Evolutionary conservation across 2,113 vertebrate species (phyloP).

Genomic region (Eptatretus burgeri): DNA sequence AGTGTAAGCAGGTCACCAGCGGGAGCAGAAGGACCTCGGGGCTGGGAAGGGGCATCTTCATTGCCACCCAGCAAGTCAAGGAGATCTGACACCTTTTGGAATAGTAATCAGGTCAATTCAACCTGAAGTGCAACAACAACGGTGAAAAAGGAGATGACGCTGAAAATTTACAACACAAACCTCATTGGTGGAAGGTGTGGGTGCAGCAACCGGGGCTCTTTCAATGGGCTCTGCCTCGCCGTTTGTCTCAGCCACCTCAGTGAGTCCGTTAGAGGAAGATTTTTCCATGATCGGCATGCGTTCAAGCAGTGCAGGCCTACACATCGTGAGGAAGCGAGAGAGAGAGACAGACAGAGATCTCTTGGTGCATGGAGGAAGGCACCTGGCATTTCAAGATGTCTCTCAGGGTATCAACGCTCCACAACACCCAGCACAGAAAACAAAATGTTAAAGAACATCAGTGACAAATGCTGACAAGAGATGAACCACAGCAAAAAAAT

Average conservation of each 20-base stretch:
- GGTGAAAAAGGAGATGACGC: neutral
- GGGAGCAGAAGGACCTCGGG: conserved; percentile 45
- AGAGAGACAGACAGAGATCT: too few relatives aligned
- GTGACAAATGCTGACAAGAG: too few relatives aligned
- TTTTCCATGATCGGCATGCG: conserved; percentile 99
- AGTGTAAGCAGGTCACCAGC: conserved; percentile 84
- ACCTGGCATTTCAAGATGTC: too few relatives aligned
- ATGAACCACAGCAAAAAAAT: too few relatives aligned
- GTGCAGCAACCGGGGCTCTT: conserved; percentile 42
- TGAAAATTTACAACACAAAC: neutral
- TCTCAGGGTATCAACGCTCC: too few relatives aligned
- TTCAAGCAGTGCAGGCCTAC: conserved; percentile 66
- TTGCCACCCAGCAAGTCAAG: conserved; percentile 66
- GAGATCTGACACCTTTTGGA: conserved; percentile 38
- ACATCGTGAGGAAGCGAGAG: neutral
- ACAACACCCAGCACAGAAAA: too few relatives aligned
- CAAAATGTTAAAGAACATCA: too few relatives aligned
- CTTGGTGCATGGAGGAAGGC: too few relatives aligned
- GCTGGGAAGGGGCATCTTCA: conserved; percentile 41
- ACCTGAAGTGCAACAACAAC: neutral
- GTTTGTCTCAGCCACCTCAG: conserved; percentile 52
- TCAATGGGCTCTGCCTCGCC: neutral
- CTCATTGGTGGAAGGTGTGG: conserved; percentile 28
- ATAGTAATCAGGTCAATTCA: conserved; percentile 18
- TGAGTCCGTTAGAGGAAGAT: conserved; percentile 50